Base-by-base conservation (phyloP, 2,888 invertebrate species). In the Crematogaster levior region DNA sequence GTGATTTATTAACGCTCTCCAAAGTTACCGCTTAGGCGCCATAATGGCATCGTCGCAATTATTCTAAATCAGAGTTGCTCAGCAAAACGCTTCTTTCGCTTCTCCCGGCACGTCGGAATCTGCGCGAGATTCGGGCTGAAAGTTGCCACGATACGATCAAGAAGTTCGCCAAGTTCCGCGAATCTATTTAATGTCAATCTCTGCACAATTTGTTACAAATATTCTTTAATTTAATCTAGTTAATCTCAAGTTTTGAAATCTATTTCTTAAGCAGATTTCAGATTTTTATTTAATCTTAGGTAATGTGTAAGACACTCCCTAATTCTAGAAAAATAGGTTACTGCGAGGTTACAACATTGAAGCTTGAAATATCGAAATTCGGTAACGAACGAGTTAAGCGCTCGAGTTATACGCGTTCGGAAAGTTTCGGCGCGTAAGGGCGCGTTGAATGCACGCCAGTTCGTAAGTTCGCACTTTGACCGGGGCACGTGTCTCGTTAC, bases 1-100 rank as follows among this genome's bases (percentile, higher is more conserved):
- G 70, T 79, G 77, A 79, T 79, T 79, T 79, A 79, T 79, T 79
- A 79, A 79, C 30, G 70, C 56, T 70, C 37, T 79, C 77, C 70
- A 79, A 77, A 79, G 77, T 79, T 79, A 79, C 43, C 70, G 70
- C 77, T 58, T 70, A 48, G 73, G 74, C 79, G 75, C 56, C 30
- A 61, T 81, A 81, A 82, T 82, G 46, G 58, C 82, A 77, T 75
- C 74, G 74, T 27, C 60, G 80, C 37, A 77, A 75, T 81, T 81
- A 81, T 81, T 75, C 48, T 75, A 65, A 56, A 66, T 77, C 79
- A 82, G 61, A 65, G 5, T 34, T 24, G n/a, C 46, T 51, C 74
- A 18, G 4, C 48, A 48, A 58, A 60, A 53, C 40, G 15, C 37
- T 63, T 30, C n/a, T 40, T 77, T 18, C 48, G 6, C 40, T n/a